Conservation (phyloP, 2,113 vertebrate genomes). For the Microtus ochrogaster region DNA sequence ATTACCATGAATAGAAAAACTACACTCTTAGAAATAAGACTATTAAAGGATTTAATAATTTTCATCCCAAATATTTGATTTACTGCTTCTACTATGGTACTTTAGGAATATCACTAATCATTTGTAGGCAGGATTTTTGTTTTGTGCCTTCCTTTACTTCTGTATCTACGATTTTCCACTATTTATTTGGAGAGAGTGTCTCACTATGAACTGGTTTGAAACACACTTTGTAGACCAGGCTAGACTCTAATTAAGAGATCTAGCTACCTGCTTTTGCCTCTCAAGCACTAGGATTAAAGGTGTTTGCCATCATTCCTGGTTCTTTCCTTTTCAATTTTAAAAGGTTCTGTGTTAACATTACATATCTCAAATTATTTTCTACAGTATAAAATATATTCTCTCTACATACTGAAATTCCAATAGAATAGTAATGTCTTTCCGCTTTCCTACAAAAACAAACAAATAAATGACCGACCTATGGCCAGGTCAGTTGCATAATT, state of each 20-base stretch:
- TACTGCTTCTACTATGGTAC: conserved; percentile 22
- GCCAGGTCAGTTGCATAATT: not conserved
- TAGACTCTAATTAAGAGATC: not conserved
- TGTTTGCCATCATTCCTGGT: not conserved
- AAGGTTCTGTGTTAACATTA: conserved; percentile 23
- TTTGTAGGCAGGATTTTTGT: not conserved
- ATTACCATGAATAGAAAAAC: not conserved
- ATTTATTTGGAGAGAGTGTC: not conserved
- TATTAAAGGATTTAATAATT: not conserved
- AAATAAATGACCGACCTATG: not conserved
- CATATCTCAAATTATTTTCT: conserved; percentile 38
- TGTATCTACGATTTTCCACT: conserved; percentile 3
- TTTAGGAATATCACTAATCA: conserved; percentile 37
- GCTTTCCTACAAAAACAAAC: not conserved
- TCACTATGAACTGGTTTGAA: not conserved
- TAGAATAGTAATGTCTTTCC: not conserved
- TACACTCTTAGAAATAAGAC: not conserved
- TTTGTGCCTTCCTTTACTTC: not conserved
- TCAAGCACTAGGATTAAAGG: not conserved
- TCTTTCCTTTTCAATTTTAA: conserved; percentile 24
- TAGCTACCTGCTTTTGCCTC: not conserved
- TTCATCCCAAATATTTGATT: conserved; percentile 36
- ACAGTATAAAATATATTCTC: conserved; percentile 29
- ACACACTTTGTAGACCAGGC: not conserved
- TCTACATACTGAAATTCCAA: not conserved